These are phyloP conservation scores for Palaemon carinicauda DNA, from an alignment of 1,140 invertebrate genomes.

Conservation along the genomic window DNA sequence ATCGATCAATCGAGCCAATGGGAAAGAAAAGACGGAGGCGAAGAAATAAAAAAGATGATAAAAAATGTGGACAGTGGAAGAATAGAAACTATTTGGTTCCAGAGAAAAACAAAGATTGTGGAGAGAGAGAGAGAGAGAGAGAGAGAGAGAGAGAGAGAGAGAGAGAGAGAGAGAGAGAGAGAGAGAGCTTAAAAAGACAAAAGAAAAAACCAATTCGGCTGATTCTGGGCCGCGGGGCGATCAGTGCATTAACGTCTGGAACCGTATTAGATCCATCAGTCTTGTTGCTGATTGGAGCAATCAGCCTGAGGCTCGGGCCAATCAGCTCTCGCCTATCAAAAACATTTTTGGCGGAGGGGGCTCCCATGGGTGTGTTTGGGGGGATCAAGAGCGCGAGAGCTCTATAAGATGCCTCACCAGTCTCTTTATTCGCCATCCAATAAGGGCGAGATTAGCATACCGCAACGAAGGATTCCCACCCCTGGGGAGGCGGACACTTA, in stretches of 20 bases:
- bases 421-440: neutral
- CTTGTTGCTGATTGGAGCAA: conserved; percentile 21
- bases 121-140: conserved; percentile 9
- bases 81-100: too few species aligned
- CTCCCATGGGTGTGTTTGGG: neutral
- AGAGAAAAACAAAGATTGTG: too few species aligned
- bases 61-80: too few species aligned
- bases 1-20: too few species aligned
- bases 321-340: conserved; percentile 6
- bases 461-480: neutral
- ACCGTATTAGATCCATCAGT: conserved; percentile 27
- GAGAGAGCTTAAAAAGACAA: neutral
- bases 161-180: neutral
- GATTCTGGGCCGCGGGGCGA: neutral
- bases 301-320: neutral
- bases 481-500: neutral
- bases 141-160: neutral
- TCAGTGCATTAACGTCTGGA: neutral
- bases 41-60: neutral
- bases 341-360: neutral
- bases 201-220: neutral
- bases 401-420: neutral
- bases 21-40: neutral
- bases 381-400: neutral
- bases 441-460: neutral